Evolutionary conservation across 1,140 invertebrate species (phyloP).

Genomic region (Orussus abietinus): DNA sequence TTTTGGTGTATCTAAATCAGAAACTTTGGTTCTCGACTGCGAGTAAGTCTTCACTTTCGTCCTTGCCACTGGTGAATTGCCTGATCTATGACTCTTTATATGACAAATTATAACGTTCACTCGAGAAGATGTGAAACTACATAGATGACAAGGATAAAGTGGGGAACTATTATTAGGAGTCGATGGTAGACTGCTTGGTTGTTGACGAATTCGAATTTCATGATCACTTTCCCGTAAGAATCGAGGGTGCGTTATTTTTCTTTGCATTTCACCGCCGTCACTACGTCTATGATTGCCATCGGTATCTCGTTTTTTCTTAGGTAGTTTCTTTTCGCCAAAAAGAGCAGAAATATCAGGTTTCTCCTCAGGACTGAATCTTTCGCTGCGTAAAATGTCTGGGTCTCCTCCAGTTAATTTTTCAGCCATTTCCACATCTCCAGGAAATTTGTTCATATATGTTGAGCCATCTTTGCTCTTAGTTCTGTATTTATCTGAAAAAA

Average conservation of each 20-base stretch:
- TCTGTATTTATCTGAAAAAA: conserved; percentile 55
- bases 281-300: conserved; percentile 25
- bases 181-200: conserved; percentile 32
- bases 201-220: conserved; percentile 56
- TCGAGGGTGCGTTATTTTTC: conserved; percentile 52
- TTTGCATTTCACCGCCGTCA: conserved; percentile 21
- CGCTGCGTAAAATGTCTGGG: conserved; percentile 59
- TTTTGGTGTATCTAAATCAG: conserved; percentile 46
- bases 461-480: conserved; percentile 55
- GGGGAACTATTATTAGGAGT: conserved; percentile 35
- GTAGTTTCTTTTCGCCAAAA: conserved; percentile 46
- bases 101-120: conserved; percentile 69
- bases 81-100: conserved; percentile 59
- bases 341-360: conserved; percentile 51
- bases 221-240: conserved; percentile 60
- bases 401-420: conserved; percentile 66
- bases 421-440: conserved; percentile 65
- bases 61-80: conserved; percentile 17
- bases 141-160: conserved; percentile 62
- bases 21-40: conserved; percentile 21
- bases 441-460: conserved; percentile 69
- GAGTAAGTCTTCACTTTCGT: conserved; percentile 27
- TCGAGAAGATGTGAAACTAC: conserved; percentile 61
- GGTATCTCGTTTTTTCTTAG: conserved; percentile 39
- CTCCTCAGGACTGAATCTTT: conserved; percentile 61